These are phyloP conservation scores for Dioctria linearis DNA, from an alignment of 2,888 invertebrate species.

Conservation along the genomic window DNA sequence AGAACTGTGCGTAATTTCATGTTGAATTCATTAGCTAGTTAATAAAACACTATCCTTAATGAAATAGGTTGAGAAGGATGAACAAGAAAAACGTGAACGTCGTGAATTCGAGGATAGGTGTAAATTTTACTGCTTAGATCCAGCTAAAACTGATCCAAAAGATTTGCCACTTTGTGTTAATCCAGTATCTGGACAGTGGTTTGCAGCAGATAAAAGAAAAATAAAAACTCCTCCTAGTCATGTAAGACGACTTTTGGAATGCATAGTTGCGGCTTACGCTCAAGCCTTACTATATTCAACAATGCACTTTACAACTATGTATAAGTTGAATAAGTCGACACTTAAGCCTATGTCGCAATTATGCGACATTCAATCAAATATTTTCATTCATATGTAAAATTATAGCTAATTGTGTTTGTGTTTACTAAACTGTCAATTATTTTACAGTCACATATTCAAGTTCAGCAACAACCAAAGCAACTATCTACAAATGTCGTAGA, in stretches of 20 bases:
- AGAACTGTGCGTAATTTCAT: neutral
- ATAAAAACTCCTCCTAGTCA: slow-evolving; percentile 67
- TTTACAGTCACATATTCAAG: slow-evolving; percentile 63
- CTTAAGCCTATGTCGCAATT: too few species aligned
- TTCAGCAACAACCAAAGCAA: slow-evolving; percentile 62
- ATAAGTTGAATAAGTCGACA: too few species aligned
- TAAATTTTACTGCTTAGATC: slow-evolving; percentile 68
- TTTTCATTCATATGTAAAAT: too few species aligned
- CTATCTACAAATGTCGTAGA: slow-evolving; percentile 65
- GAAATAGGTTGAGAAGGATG: slow-evolving; percentile 67
- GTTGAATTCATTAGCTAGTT: neutral
- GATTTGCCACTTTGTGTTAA: slow-evolving; percentile 68
- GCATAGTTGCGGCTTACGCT: too few species aligned
- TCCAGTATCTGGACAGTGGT: slow-evolving; percentile 69
- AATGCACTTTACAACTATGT: too few species aligned
- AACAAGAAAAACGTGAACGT: slow-evolving; percentile 68
- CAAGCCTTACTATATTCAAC: too few species aligned
- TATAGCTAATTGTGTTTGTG: neutral
- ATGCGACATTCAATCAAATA: too few species aligned
- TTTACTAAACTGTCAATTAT: neutral
- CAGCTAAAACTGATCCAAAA: slow-evolving; percentile 64
- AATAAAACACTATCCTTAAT: neutral
- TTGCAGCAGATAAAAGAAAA: slow-evolving; percentile 64
- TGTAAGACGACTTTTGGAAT: slow-evolving; percentile 57
- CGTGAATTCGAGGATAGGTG: slow-evolving; percentile 69